Conservation (phyloP, 2,797 vertebrate genomes). For the Eulemur mongoz region DNA sequence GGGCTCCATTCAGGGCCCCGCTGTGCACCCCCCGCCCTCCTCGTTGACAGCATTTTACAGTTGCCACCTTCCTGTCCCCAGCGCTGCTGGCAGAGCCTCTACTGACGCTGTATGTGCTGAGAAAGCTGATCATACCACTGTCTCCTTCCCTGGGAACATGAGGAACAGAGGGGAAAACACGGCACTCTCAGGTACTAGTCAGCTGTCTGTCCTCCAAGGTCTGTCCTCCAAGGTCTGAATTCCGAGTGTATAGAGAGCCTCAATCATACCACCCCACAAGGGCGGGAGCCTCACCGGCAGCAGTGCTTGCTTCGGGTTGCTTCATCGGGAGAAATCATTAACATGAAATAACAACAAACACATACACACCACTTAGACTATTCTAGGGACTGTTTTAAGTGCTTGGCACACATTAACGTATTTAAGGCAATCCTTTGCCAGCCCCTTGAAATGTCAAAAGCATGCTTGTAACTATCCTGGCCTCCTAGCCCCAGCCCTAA, state of each 20-base stretch:
- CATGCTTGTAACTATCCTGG: neutral
- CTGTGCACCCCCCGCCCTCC: accelerated
- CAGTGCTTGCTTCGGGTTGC: neutral
- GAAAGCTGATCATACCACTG: neutral
- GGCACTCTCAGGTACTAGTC: neutral
- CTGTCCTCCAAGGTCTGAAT: neutral
- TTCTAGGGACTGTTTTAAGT: neutral
- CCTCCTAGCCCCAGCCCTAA: neutral
- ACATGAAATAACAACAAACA: neutral
- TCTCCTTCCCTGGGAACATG: neutral
- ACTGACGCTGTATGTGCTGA: neutral
- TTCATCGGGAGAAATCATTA: neutral
- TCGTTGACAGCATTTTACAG: neutral
- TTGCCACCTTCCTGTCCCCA: neutral
- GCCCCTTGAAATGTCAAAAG: neutral
- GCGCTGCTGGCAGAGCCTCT: neutral
- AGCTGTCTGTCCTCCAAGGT: neutral
- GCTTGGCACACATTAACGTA: neutral
- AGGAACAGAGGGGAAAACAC: neutral
- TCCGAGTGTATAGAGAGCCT: neutral
- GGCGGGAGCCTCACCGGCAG: neutral
- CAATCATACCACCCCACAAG: neutral
- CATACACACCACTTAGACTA: neutral
- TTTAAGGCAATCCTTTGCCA: neutral
- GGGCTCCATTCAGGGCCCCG: accelerated